These are phyloP conservation scores for Erebia aethiops DNA, from an alignment of 2,888 invertebrate genomes.

Conservation along the genomic window DNA sequence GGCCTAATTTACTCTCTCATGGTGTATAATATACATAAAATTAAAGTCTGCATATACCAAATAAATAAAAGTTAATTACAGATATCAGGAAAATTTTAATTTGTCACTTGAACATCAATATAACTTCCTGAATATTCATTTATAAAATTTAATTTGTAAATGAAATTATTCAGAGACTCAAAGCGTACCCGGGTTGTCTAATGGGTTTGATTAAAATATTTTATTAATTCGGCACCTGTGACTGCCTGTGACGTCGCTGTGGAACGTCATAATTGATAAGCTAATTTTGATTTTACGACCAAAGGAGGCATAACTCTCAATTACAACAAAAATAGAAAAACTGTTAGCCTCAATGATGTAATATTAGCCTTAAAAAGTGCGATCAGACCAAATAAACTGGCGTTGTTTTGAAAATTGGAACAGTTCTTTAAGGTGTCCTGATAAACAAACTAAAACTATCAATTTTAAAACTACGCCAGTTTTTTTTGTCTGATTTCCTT, in stretches of 20 bases:
- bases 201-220: slow-evolving; percentile 36
- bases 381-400: too few relatives aligned
- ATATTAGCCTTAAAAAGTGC: too few relatives aligned
- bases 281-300: slow-evolving; percentile 9
- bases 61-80: slow-evolving; percentile 6
- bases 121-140: slow-evolving; percentile 37
- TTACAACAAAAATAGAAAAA: too few relatives aligned
- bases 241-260: slow-evolving; percentile 11
- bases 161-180: slow-evolving; percentile 34
- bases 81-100: slow-evolving; percentile 25
- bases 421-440: too few relatives aligned
- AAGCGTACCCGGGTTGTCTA: slow-evolving; percentile 29
- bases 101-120: slow-evolving; percentile 29
- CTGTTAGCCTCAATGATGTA: too few relatives aligned
- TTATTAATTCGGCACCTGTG: slow-evolving; percentile 36
- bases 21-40: too few relatives aligned
- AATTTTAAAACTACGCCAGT: too few relatives aligned
- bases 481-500: too few relatives aligned
- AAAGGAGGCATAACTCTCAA: not conserved
- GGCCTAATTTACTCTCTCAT: too few relatives aligned
- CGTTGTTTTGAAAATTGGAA: too few relatives aligned
- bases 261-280: slow-evolving; percentile 14
- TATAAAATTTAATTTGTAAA: slow-evolving; percentile 33
- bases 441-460: too few relatives aligned
- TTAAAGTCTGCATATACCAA: too few relatives aligned